Base-by-base conservation (phyloP, 2,888 invertebrate species). In the Stramonita haemastoma region DNA sequence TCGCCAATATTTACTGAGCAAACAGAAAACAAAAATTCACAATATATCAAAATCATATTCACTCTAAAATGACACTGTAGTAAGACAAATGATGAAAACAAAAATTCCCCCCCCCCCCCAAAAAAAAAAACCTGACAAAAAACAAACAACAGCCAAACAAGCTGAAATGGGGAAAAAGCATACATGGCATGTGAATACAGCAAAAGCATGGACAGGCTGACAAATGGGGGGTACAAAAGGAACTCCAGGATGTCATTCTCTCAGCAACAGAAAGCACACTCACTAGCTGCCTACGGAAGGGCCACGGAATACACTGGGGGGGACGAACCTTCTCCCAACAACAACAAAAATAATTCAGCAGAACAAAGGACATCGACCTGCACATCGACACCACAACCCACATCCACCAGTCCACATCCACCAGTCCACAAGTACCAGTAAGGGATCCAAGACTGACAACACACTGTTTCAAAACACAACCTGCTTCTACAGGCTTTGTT, bases 221-320 rank as follows among this genome's bases (percentile, higher is more conserved):
- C 70, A 22, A 34, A 60, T n/a, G 17, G 0, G 56, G n/a, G 29
- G 56, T n/a, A 5, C 84, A 84, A 34, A 83, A 46, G 17, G 13
- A 84, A 84, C 46, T 29, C 17, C 22, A 84, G 84, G 26, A 22
- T 73, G 46, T 87, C 87, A 81, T 26, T 87, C 87, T 46, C 81
- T 56, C 79, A 46, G 87, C 87, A 87, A 87, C 87, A 81, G 57
- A 89, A 89, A 34, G 85, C 89, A 88, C 56, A 84, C 88, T 85
- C 85, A 56, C 89, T 89, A 89, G 89, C 89, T 89, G 89, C 89
- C 89, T 89, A 89, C 70, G 46, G 89, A 89, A 89, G 89, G 89
- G 89, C 89, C 89, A 89, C 84, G 56, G 56, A 84, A 84, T 13
- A 84, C 34, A 81, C 66, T 15, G 46, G 60, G 29, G 29, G 8